A percentile compares a stretch with the other conserved stretches of the same genome.
Conservation (phyloP, 2,113 vertebrate genomes). For the Hemichromis elongatus region DNA sequence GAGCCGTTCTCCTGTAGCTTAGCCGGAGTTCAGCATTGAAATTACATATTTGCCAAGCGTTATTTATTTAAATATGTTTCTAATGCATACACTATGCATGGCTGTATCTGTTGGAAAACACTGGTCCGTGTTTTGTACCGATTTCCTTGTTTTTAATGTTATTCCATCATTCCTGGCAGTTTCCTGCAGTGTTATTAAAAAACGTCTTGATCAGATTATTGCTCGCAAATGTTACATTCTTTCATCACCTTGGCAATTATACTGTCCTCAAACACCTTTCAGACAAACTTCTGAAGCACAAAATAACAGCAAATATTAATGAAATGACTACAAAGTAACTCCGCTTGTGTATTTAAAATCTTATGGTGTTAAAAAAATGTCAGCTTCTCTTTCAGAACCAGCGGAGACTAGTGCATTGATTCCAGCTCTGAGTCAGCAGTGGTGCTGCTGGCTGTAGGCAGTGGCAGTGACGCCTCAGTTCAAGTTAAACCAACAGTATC, state of each 20-base stretch:
- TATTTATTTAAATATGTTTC: not conserved
- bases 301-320: not conserved
- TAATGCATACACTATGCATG: not conserved
- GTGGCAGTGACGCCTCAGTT: not conserved
- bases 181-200: not conserved
- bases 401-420: not conserved
- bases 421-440: not conserved
- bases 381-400: not conserved
- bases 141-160: not conserved
- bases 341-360: not conserved
- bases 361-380: not conserved
- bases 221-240: not conserved
- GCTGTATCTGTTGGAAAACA: not conserved
- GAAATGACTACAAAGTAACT: not conserved
- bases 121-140: not conserved
- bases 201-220: not conserved
- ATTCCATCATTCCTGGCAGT: not conserved
- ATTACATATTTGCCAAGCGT: not conserved
- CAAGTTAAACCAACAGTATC: not conserved
- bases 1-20: conserved; percentile 24
- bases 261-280: not conserved
- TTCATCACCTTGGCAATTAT: fast-evolving
- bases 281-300: not conserved
- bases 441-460: not conserved
- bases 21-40: not conserved